Base-by-base conservation (phyloP, 1,140 invertebrate species). In the Zaprionus ornatus region DNA sequence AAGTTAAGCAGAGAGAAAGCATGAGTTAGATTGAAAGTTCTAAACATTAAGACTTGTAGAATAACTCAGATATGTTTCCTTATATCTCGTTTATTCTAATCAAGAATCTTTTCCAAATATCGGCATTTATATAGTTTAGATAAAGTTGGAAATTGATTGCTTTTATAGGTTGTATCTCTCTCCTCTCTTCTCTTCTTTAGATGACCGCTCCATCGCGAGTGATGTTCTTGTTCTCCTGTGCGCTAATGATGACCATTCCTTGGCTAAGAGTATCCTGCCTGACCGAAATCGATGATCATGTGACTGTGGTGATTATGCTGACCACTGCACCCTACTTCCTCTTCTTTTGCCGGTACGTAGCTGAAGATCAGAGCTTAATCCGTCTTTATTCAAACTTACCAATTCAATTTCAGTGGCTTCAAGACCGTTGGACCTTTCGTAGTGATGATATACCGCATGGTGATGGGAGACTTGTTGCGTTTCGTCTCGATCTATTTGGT, bases 401-500 rank as follows among this genome's bases (percentile, higher is more conserved):
- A 37, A 12, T 32, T 17, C 0, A 1, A 54, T 93, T 94, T 69
- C 92, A 98, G 98, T 90, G 98, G 98, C 25, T 99, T 99, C 92
- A 98, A 99, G 92, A 98, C 98, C 0, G 98, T 99, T 0, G 99
- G 99, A 1, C 98, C 99, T 7, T 99, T 99, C 95, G 98, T 99
- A 5, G 98, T 99, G 60, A 99, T 99, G 99, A 99, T 99, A 75
- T 99, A 99, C 93, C 95, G 98, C 77, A 99, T 99, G 98, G 96
- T 99, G 21, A 97, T 97, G 94, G 98, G 98, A 72, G 99, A 99
- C 93, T 93, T 99, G 17, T 93, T 99, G 7, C 94, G 98, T 80
- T 99, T 99, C 93, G 98, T 98, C 45, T 97, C 96, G 29, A 99
- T 99, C 86, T 99, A 99, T 92, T 93, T 98, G 50, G 97, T 99